These are phyloP conservation scores for Entomobrya multifasciata DNA, from an alignment of 2,888 invertebrate genomes.

Conservation along the genomic window DNA sequence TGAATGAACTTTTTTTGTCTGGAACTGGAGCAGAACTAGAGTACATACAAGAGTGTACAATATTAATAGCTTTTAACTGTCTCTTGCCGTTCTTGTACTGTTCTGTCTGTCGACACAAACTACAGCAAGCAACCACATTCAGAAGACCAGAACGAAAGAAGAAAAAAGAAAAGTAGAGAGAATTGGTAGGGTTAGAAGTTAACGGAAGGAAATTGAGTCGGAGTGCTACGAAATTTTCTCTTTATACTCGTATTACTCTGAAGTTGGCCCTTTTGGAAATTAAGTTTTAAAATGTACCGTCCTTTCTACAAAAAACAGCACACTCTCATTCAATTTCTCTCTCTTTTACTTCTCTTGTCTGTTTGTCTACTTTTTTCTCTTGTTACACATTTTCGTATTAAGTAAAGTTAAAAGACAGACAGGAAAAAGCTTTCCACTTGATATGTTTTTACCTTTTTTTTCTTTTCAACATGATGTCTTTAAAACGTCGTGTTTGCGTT, in stretches of 20 bases:
- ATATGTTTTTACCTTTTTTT: background rate
- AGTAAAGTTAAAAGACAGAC: slow-evolving; percentile 28
- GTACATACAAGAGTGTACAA: slow-evolving; percentile 2
- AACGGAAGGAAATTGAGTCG: too few species aligned
- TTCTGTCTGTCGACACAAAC: background rate
- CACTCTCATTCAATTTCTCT: too few species aligned
- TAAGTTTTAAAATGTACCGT: too few species aligned
- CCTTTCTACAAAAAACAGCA: too few species aligned
- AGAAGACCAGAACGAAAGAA: background rate
- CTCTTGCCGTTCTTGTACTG: slow-evolving; percentile 7
- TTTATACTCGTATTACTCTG: too few species aligned
- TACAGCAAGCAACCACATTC: background rate
- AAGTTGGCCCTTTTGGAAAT: too few species aligned
- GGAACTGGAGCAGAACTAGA: slow-evolving; percentile 57
- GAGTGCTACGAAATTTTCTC: too few species aligned
- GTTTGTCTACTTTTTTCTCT: background rate
- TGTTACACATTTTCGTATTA: slow-evolving; percentile 3
- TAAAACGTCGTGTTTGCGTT: slow-evolving; percentile 10
- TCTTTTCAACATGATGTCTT: slow-evolving; percentile 3
- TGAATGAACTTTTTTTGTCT: slow-evolving; percentile 43
- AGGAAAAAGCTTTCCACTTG: background rate
- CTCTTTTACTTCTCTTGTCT: background rate
- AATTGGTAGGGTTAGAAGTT: too few species aligned
- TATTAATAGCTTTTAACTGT: slow-evolving; percentile 62
- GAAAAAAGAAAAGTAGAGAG: too few species aligned